Evolutionary conservation across 2,888 invertebrate species (phyloP), one percentile per base, ranked within the genome.

Genomic region (Lobophora halterata): DNA sequence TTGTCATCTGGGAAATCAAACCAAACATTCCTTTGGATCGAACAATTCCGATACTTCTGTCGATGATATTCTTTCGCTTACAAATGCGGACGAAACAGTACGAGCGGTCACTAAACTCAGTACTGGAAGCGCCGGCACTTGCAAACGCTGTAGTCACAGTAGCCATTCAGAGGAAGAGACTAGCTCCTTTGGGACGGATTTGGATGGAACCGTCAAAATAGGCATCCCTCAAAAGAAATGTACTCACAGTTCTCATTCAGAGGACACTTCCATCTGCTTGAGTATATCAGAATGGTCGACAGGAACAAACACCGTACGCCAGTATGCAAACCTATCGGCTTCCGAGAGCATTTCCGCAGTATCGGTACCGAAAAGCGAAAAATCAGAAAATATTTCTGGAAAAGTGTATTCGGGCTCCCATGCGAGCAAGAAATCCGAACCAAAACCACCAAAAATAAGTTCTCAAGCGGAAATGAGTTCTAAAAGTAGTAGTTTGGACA

Each of bases 221-320:
- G 95, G 93, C 1, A 70, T 94, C 9, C 93, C 93, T 55, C 93
- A 92, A 44, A 93, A 93, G 61, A 95, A 93, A 67, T 94, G 94
- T 62, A 95, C 94, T 0, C 93, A 95, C 53, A 93, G 94, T 58
- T 93, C 94, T 0, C 94, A 95, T 75, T 95, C 95, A 3, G 95
- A 95, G 74, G 95, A 95, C 60, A 95, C 95, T 0, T 95, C 95
- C 0, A 92, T 95, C 68, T 95, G 95, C 8, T 79, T 95, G 14
- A 95, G 95, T 61, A 92, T 95, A 61, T 95, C 95, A 1, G 95
- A 96, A 63, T 95, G 95, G 95, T 95, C 95, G 0, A 95, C 95
- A 18, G 95, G 95, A 31, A 95, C 95, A 0, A 95, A 94, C 53
- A 95, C 95, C 0, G 95, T 95, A 1, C 91, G 93, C 1, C 93